Evolutionary conservation across 2,888 invertebrate genomes (phyloP).

Genomic region (Tenodera sinensis): DNA sequence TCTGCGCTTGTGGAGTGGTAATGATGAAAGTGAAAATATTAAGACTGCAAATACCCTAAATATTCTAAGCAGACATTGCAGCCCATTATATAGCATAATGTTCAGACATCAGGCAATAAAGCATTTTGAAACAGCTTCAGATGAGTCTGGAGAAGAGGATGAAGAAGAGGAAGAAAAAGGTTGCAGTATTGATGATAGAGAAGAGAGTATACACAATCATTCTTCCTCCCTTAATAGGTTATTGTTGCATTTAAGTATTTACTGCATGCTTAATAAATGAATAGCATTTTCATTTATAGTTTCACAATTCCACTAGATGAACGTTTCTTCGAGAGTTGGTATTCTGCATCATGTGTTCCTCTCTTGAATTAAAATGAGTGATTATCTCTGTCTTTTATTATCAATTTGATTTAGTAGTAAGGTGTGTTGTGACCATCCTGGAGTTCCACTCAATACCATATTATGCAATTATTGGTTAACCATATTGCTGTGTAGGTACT

Average conservation of each 20-base stretch:
- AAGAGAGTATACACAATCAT: conserved; percentile 11
- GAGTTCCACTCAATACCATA: too few relatives aligned
- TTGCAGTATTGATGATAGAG: not conserved
- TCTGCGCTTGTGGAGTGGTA: not conserved
- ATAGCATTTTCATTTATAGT: not conserved
- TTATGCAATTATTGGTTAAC: too few relatives aligned
- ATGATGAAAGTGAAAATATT: not conserved
- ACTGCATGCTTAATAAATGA: not conserved
- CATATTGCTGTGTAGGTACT: too few relatives aligned
- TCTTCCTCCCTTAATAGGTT: conserved; percentile 7
- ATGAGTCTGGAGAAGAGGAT: conserved; percentile 22
- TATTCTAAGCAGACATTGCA: conserved; percentile 23
- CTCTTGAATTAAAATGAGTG: too few relatives aligned
- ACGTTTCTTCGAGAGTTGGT: too few relatives aligned
- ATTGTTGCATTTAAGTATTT: not conserved
- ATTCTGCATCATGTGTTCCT: too few relatives aligned
- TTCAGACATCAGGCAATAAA: conserved; percentile 16
- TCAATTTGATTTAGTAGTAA: too few relatives aligned
- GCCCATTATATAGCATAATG: conserved; percentile 26
- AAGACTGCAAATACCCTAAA: conserved; percentile 20
- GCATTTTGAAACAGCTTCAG: conserved; percentile 5
- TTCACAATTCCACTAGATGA: too few relatives aligned
- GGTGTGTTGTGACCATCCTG: too few relatives aligned
- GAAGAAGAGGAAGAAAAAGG: conserved; percentile 21
- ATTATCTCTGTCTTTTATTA: too few relatives aligned